phyloP scores from a whole-genome alignment of 2,888 invertebrate species.

The Mythimna pallens region DNA sequence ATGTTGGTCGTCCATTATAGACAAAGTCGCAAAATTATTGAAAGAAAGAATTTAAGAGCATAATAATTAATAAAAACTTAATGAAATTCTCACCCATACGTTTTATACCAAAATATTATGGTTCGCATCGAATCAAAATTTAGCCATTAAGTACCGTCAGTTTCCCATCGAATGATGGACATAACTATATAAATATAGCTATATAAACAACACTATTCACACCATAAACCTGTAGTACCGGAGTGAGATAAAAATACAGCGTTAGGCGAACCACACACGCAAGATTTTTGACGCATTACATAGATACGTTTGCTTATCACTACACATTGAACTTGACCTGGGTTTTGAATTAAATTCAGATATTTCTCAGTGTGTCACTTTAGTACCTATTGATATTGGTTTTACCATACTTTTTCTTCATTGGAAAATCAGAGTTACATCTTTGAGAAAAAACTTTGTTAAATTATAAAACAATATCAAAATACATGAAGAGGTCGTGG shows the following conservation, averaged over 20 bases:
- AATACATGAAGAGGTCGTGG: not conserved
- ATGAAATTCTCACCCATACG: conserved; percentile 27
- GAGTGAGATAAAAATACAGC: conserved; percentile 63
- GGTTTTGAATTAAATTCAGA: not conserved
- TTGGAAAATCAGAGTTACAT: not conserved
- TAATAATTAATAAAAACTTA: conserved; percentile 44
- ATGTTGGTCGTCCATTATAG: conserved; percentile 15
- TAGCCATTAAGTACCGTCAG: conserved; percentile 56
- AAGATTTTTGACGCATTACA: conserved; percentile 30
- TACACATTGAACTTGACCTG: not conserved
- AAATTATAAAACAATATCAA: not conserved
- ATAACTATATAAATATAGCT: conserved; percentile 51
- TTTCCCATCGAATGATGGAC: conserved; percentile 61
- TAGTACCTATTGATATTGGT: not conserved
- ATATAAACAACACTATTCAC: conserved; percentile 69
- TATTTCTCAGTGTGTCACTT: not conserved
- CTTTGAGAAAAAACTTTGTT: not conserved
- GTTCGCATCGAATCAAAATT: conserved; percentile 59
- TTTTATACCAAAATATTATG: conserved; percentile 41
- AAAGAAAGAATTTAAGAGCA: conserved; percentile 31
- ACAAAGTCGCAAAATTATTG: conserved; percentile 41
- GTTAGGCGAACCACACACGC: conserved; percentile 53
- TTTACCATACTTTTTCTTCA: not conserved
- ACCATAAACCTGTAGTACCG: conserved; percentile 71
- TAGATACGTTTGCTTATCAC: conserved; percentile 1